phyloP scores from a whole-genome alignment of 2,888 invertebrate genomes.

The Sarcophaga caerulescens region DNA sequence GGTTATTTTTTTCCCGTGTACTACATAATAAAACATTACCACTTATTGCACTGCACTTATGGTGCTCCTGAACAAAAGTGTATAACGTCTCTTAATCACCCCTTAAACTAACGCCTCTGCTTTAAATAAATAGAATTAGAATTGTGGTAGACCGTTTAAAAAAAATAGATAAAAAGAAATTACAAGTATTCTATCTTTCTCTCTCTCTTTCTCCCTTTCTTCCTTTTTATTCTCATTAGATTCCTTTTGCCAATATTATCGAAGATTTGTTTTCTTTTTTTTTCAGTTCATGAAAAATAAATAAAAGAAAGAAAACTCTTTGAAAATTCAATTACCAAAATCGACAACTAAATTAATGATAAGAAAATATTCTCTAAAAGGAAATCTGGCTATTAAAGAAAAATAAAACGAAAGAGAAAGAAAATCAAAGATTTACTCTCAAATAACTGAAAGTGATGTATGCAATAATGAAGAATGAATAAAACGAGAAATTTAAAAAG shows the following conservation, averaged over 20 bases:
- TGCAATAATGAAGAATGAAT: neutral
- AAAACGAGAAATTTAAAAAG: neutral
- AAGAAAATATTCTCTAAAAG: constrained; percentile 44
- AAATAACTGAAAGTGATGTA: neutral
- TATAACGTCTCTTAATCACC: no score
- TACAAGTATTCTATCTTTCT: neutral
- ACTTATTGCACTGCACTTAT: no score
- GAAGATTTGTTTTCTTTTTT: neutral
- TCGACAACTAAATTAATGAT: constrained; percentile 66
- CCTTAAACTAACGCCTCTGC: neutral
- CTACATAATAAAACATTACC: no score
- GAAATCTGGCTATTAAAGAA: constrained; percentile 5
- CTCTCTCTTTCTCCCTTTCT: neutral
- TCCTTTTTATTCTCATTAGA: neutral
- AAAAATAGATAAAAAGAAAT: constrained; percentile 26
- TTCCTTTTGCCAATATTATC: constrained; percentile 31
- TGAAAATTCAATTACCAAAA: constrained; percentile 66
- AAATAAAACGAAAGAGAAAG: neutral
- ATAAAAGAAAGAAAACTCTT: neutral
- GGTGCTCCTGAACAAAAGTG: no score
- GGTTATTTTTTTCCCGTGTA: no score
- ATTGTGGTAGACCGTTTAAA: constrained; percentile 18
- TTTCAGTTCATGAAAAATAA: neutral
- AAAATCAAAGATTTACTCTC: neutral
- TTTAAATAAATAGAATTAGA: constrained; percentile 3